These are phyloP conservation scores for Misgurnus anguillicaudatus DNA, from an alignment of 2,113 vertebrate genomes.

Conservation along the genomic window DNA sequence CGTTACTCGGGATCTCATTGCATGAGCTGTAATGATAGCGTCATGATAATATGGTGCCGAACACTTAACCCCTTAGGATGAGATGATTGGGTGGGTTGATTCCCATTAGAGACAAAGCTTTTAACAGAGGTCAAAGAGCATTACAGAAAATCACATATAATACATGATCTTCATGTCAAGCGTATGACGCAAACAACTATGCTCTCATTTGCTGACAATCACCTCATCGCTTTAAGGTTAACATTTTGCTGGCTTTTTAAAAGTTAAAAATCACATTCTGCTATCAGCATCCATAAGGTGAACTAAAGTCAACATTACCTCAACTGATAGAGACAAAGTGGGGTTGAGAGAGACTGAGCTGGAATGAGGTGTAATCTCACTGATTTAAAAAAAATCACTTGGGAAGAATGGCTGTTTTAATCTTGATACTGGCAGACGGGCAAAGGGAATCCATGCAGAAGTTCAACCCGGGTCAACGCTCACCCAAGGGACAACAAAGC, in stretches of 20 bases:
- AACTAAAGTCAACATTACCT: not conserved
- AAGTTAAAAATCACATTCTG: not conserved
- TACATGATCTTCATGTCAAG: not conserved
- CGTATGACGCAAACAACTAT: not conserved
- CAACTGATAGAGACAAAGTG: not conserved
- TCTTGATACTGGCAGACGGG: not conserved
- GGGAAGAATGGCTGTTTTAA: not conserved
- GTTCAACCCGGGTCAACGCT: slow-evolving; percentile 54
- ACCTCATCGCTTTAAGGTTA: not conserved
- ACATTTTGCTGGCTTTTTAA: not conserved
- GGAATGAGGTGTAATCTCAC: not conserved
- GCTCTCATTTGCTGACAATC: not conserved
- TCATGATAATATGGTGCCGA: not conserved
- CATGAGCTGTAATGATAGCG: too few species aligned
- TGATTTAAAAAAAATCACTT: not conserved
- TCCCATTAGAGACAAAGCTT: not conserved
- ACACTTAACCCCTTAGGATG: not conserved
- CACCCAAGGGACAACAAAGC: slow-evolving; percentile 20
- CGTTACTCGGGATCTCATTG: too few species aligned
- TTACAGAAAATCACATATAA: not conserved
- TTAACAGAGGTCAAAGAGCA: not conserved
- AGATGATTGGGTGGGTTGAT: too few species aligned
- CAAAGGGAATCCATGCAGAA: slow-evolving; percentile 1
- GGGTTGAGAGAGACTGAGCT: not conserved
- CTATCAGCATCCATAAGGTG: not conserved